Evolutionary conservation across 2,888 invertebrate genomes (phyloP).

Genomic region (Lasioglossum vierecki): DNA sequence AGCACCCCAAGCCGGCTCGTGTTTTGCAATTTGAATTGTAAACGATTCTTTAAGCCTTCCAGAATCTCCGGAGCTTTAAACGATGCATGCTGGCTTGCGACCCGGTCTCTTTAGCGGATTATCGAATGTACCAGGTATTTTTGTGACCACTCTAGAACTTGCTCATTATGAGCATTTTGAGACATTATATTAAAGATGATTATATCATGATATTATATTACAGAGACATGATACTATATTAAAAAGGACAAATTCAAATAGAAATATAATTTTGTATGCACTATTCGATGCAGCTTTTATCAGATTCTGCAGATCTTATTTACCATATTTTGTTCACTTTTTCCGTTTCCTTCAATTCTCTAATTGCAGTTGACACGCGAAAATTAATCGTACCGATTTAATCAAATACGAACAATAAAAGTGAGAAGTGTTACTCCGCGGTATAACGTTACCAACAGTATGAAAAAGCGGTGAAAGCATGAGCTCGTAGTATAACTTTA

Average conservation of each 20-base stretch:
- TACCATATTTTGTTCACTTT: too few relatives aligned
- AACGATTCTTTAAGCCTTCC: background rate
- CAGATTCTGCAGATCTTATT: too few relatives aligned
- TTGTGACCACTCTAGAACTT: background rate
- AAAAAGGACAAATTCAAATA: too few relatives aligned
- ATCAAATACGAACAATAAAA: background rate
- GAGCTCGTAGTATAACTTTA: background rate
- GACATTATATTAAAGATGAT: background rate
- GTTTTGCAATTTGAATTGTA: constrained; percentile 25
- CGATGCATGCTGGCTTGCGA: background rate
- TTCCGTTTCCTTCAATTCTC: too few relatives aligned
- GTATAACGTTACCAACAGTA: background rate
- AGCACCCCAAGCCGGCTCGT: background rate
- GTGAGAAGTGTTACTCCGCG: background rate
- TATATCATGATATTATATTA: too few relatives aligned
- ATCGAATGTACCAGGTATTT: background rate
- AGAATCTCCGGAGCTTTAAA: background rate
- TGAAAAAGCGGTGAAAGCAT: background rate
- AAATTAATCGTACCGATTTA: background rate
- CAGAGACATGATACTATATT: too few relatives aligned
- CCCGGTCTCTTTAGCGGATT: background rate
- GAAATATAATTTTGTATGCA: too few relatives aligned
- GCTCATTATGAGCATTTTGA: background rate
- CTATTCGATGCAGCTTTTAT: too few relatives aligned
- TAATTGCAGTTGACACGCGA: too few relatives aligned